phyloP scores from a whole-genome alignment of 2,113 vertebrate species.

The Chaetura pelagica region DNA sequence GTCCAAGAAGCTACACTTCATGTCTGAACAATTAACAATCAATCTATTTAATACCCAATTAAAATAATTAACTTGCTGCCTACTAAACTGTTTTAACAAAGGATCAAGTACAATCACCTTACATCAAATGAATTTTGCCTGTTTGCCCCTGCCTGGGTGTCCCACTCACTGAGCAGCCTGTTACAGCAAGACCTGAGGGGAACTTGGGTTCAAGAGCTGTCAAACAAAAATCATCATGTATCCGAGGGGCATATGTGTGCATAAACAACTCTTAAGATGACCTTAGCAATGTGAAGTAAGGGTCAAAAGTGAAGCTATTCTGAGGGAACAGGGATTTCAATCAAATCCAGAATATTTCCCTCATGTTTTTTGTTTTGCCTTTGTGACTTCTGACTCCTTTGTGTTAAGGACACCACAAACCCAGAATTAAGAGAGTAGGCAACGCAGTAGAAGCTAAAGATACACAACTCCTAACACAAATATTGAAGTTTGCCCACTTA shows the following conservation, averaged over 20 bases:
- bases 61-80: not conserved
- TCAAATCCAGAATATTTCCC: not conserved
- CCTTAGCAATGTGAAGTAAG: not conserved
- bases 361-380: not conserved
- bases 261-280: not conserved
- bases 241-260: fast-evolving
- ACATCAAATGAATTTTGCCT: fast-evolving
- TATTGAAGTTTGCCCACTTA: not conserved
- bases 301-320: not conserved
- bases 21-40: not conserved
- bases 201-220: not conserved
- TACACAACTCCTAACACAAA: not conserved
- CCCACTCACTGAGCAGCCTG: not conserved
- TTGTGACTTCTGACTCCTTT: not conserved
- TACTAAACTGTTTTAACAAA: not conserved
- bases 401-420: not conserved
- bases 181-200: not conserved
- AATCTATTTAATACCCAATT: not conserved
- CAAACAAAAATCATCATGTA: not conserved
- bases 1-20: not conserved
- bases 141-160: not conserved
- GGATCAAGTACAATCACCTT: not conserved
- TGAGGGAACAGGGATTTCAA: not conserved
- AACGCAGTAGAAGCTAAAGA: not conserved
- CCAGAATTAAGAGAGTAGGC: not conserved